phyloP scores from a whole-genome alignment of 23 tunicate species.

The Diplosoma virens region DNA sequence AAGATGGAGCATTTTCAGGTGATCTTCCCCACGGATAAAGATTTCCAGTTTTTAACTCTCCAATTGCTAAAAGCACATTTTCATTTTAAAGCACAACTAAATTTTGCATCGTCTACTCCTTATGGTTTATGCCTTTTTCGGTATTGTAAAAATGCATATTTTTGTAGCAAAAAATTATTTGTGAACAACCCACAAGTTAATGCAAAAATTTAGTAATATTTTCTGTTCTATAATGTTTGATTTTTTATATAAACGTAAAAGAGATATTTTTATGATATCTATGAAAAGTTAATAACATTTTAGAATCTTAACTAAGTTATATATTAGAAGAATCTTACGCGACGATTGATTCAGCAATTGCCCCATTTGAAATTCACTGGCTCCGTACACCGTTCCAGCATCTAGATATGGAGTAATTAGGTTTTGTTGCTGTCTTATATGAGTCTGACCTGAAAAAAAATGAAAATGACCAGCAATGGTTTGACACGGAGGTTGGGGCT shows the following conservation, averaged over 20 bases:
- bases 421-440: conserved; percentile 55
- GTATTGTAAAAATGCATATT: too few species aligned
- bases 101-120: too few species aligned
- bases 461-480: neutral
- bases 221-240: too few species aligned
- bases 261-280: too few species aligned
- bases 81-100: too few species aligned
- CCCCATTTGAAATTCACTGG: conserved; percentile 33
- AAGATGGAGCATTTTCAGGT: conserved; percentile 32
- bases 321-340: conserved; percentile 15
- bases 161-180: too few species aligned
- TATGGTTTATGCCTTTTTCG: too few species aligned
- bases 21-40: conserved; percentile 5
- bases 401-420: conserved; percentile 59
- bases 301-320: neutral
- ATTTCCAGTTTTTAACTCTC: conserved; percentile 28
- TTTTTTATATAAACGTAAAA: too few species aligned
- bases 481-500: too few species aligned
- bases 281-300: too few species aligned
- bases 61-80: conserved; percentile 32
- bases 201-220: too few species aligned
- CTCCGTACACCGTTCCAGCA: conserved; percentile 71
- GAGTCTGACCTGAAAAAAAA: conserved; percentile 30
- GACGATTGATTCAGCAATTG: conserved; percentile 53
- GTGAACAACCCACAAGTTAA: too few species aligned